Conservation (phyloP, 2,113 vertebrate species). For the Dendrocopos noguchii region DNA sequence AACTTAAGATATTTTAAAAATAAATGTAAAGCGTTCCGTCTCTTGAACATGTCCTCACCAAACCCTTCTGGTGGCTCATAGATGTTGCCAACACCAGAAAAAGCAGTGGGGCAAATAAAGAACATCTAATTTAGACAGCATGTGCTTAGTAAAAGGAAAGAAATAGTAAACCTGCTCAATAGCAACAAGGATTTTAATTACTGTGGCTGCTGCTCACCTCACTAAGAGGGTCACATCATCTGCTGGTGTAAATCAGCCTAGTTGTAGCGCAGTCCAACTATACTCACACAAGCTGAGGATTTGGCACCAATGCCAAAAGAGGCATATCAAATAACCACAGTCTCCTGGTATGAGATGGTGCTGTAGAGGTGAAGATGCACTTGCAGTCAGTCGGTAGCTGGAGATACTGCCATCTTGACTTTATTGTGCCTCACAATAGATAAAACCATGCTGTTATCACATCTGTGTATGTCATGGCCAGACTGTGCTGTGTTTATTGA, state of each 20-base stretch:
- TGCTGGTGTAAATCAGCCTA: neutral
- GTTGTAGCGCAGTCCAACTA: neutral
- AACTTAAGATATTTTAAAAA: neutral
- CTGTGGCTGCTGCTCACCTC: neutral
- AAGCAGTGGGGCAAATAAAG: neutral
- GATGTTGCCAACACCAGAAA: neutral
- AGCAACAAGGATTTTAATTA: neutral
- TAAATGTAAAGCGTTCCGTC: neutral
- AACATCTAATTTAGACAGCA: neutral
- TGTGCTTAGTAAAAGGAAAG: neutral
- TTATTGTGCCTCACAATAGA: neutral
- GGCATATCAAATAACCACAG: neutral
- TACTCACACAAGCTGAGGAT: neutral
- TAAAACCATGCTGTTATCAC: neutral
- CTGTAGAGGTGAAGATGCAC: neutral
- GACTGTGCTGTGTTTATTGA: neutral
- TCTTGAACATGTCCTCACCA: neutral
- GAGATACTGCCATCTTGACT: neutral
- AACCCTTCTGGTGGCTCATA: neutral
- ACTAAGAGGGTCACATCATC: neutral
- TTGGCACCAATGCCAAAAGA: neutral
- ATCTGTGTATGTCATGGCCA: neutral
- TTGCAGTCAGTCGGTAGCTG: neutral
- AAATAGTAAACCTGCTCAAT: neutral
- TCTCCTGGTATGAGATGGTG: neutral